Conservation (phyloP, 2,113 vertebrate species). For the Alligator sinensis region DNA sequence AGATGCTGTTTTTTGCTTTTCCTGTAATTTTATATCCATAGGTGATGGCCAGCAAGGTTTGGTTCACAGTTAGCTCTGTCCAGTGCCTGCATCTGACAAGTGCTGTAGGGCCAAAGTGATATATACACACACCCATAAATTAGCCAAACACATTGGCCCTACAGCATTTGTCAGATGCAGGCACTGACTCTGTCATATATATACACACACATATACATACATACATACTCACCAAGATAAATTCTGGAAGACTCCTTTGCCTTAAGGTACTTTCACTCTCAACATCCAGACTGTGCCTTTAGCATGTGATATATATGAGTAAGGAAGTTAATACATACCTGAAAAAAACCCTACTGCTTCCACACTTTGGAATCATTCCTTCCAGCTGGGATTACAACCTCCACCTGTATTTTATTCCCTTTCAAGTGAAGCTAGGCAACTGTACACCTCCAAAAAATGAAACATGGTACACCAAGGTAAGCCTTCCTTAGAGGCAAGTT, state of each 20-base stretch:
- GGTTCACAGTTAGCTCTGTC: background rate
- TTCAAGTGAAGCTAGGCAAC: background rate
- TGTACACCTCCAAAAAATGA: background rate
- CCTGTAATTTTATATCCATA: background rate
- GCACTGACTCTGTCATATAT: too few relatives aligned
- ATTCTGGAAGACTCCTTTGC: background rate
- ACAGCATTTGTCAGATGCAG: too few relatives aligned
- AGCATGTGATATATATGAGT: background rate
- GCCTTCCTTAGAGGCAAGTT: background rate
- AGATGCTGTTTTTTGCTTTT: background rate
- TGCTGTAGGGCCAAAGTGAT: background rate
- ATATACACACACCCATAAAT: too few relatives aligned
- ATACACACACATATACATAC: too few relatives aligned
- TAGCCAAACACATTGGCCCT: too few relatives aligned
- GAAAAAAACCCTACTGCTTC: background rate
- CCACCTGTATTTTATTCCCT: background rate
- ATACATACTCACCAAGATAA: background rate
- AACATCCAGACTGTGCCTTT: background rate
- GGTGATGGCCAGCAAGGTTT: rapidly evolving
- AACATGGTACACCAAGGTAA: background rate
- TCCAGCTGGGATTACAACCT: background rate
- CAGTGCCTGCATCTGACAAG: background rate
- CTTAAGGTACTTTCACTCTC: background rate
- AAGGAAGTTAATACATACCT: background rate
- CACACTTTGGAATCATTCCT: rapidly evolving